Base-by-base conservation (phyloP, 2,888 invertebrate species). In the Dasypolia templi region DNA sequence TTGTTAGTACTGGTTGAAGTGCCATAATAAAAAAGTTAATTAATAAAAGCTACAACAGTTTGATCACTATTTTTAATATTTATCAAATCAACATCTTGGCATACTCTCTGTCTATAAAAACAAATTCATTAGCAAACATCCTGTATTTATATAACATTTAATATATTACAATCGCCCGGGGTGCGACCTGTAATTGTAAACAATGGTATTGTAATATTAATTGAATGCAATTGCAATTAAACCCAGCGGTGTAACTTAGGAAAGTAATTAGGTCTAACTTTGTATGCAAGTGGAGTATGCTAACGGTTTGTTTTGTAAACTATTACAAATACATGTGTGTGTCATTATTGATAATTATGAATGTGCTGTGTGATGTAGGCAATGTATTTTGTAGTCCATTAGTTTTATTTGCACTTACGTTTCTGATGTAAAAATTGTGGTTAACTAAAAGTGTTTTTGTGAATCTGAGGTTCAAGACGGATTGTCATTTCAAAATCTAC, bases 141-240 rank as follows among this genome's bases (percentile, higher is more conserved):
- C 69, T 78, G 51, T 75, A 63, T n/a, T n/a, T n/a, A n/a, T 61
- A 65, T 44, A 62, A 71, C 66, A 72, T 29, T 64, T 64, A 81
- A 84, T 62, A 55, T 85, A 83, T 70, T 65, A 75, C 81, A 77
- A 82, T 86, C 85, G 89, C 89, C 84, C 71, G 53, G 87, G 91
- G 89, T 81, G 79, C 83, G 78, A 81, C 83, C 83, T 85, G 88
- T 89, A 86, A 91, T 90, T 90, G 91, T 93, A 93, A 93, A 94
- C 94, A 93, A 93, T 93, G 85, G 89, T 85, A 89, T 89, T 90
- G 91, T 91, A 87, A 89, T 92, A 92, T 92, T 93, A 93, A 93
- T 92, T 92, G 88, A 92, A 90, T 87, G 88, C 90, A 90, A 88
- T 90, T 66, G 87, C 90, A 93, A 93, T 93, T 93, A 94, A 92